Percentiles rank a stretch among this genome's conserved stretches.
phyloP scores from a whole-genome alignment of 1,140 invertebrate genomes.

The Galendromus occidentalis region DNA sequence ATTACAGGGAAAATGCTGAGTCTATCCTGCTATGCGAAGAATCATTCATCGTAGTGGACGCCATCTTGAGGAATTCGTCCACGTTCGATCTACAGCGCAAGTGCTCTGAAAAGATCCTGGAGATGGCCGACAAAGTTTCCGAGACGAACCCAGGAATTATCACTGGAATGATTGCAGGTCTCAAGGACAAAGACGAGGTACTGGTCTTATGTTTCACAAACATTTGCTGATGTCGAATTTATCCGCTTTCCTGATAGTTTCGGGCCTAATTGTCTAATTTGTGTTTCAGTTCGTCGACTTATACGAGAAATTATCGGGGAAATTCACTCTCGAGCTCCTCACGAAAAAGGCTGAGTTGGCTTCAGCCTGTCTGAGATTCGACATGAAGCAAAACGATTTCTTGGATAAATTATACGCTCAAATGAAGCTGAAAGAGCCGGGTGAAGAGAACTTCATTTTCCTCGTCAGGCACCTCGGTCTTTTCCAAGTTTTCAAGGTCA shows the following conservation, averaged over 20 bases:
- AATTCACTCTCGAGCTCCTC: not conserved
- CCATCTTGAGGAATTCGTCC: not conserved
- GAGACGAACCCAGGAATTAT: not conserved
- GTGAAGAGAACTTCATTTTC: slow-evolving; percentile 1
- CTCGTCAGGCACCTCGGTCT: not conserved
- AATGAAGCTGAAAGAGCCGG: not conserved
- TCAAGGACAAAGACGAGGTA: not conserved
- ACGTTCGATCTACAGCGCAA: not conserved
- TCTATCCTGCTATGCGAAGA: not conserved
- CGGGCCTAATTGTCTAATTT: not conserved
- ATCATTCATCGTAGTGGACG: not conserved
- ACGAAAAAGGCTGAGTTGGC: not conserved
- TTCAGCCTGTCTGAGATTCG: not conserved
- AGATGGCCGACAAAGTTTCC: not conserved
- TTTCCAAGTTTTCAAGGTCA: not conserved
- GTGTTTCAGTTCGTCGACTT: not conserved
- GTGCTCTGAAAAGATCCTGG: not conserved
- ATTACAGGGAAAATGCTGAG: not conserved
- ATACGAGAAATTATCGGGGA: not conserved
- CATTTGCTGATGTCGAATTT: not conserved
- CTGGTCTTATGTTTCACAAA: not conserved
- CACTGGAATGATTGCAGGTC: not conserved
- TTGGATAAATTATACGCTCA: not conserved
- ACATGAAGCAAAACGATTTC: not conserved
- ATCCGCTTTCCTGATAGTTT: not conserved